A percentile compares a stretch with the other conserved stretches of the same genome.
phyloP scores from a whole-genome alignment of 2,888 invertebrate genomes.

The Gandaritis pyraliata region DNA sequence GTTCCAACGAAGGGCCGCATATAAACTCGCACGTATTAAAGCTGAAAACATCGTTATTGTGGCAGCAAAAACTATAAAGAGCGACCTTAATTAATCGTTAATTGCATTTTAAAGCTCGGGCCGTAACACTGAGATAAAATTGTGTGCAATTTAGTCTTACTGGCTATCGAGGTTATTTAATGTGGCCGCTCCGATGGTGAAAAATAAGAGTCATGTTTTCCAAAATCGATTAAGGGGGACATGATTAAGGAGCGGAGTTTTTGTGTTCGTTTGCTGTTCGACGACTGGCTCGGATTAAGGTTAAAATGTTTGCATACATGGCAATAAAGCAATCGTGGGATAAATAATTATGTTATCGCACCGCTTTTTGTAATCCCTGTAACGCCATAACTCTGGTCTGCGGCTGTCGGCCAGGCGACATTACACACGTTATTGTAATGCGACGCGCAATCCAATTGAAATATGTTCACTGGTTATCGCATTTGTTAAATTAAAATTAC shows the following conservation, averaged over 20 bases:
- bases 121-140: slow-evolving; percentile 55
- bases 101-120: slow-evolving; percentile 54
- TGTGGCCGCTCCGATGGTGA: slow-evolving; percentile 60
- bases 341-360: slow-evolving; percentile 74
- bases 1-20: slow-evolving; percentile 28
- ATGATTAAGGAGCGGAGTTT: slow-evolving; percentile 72
- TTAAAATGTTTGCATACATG: slow-evolving; percentile 73
- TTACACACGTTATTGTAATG: slow-evolving; percentile 33
- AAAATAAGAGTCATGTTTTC: slow-evolving; percentile 72
- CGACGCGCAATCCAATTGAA: slow-evolving; percentile 29
- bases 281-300: slow-evolving; percentile 56
- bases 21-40: slow-evolving; percentile 36
- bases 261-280: slow-evolving; percentile 54
- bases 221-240: slow-evolving; percentile 78
- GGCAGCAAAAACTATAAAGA: slow-evolving; percentile 44
- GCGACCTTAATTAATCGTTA: slow-evolving; percentile 53
- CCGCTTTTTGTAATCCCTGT: slow-evolving; percentile 61
- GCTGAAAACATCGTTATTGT: slow-evolving; percentile 41
- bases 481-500: slow-evolving; percentile 15
- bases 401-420: slow-evolving; percentile 33
- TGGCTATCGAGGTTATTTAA: slow-evolving; percentile 68
- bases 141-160: slow-evolving; percentile 70
- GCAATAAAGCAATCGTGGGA: slow-evolving; percentile 70
- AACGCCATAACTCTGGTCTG: slow-evolving; percentile 56
- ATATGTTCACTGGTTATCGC: slow-evolving; percentile 32